Evolutionary conservation across 2,113 vertebrate genomes (phyloP), one percentile per base, ranked within the genome.

Genomic region (Sinocyclocheilus anophthalmus): DNA sequence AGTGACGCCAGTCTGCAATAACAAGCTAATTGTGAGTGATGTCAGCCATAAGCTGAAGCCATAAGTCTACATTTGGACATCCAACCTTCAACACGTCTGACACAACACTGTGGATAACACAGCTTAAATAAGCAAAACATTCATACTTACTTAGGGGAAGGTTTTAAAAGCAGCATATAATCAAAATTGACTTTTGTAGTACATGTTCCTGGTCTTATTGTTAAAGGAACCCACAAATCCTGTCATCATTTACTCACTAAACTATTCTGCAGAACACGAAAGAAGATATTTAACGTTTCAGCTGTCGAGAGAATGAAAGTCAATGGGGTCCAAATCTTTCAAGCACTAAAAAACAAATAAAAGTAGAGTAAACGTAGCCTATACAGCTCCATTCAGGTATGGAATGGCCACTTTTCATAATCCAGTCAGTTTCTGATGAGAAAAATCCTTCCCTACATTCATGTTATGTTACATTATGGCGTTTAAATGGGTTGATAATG

Each of bases 21-120:
- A 75, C 55, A 30, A 39, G 48, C 77, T 81, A 75, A 42, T 81
- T 81, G 67, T 81, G 14, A 76, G 42, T 72, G 59, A 85, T 69
- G 57, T 57, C 30, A 80, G 42, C 24, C 69, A 53, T 67, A 69
- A 85, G 13, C 30, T 75, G 61, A 84, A 45, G 53, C 39, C 50
- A n/a, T 75, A 76, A 61, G 75, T 75, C 33, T 57, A 75, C 82
- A 72, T 61, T 73, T 42, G 81, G 70, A 75, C 18, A 37, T 69
- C 33, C 53, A 57, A 26, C 59, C 22, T 13, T 22, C 57, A n/a
- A 61, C 57, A 61, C 57, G 1, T 61, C 57, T 61, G 22, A 42
- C 9, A 11, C 20, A 24, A 39, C 39, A 42, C 5, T 72, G 4
- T 11, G 69, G 3, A 22, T 72, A 70, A 39, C 33, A 22, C 69